Base-by-base conservation (phyloP, 1,140 invertebrate genomes). In the Tetranychus cinnabarinus region DNA sequence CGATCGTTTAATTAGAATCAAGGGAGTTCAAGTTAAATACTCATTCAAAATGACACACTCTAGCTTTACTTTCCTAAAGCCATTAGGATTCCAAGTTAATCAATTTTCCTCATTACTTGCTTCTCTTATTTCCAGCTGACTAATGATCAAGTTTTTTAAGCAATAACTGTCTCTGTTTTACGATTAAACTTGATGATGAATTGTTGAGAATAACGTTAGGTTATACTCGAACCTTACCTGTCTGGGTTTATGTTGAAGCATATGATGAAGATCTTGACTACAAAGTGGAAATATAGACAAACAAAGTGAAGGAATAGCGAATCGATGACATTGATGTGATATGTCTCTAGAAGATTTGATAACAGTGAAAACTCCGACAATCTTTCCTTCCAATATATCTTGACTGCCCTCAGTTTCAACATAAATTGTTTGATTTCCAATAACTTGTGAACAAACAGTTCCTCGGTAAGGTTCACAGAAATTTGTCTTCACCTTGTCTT, bases 211-310 rank as follows among this genome's bases (percentile, higher is more conserved):
- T 23, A 23, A 23, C 23, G 23, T 23, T 42, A 10, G 39, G 10
- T 42, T 42, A 42, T 42, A 42, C 23, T 23, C 23, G 23, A 42
- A 10, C 5, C 23, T 58, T 36, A 66, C 63, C 36, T 67, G 58
- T 45, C 65, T 39, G 5, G 39, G 39, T 42, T 42, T 42, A 46
- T 67, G 69, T 45, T 67, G 66, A 71, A 23, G 8, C 23, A n/a
- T 3, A 3, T 47, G 12, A 2, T 12, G 23, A 47, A n/a, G 69
- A 39, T 76, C 77, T 42, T 42, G 39, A 65, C 81, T 77, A 58
- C 91, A 97, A 42, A 92, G 79, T 0, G 89, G 89, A 73, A 96
- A 91, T 10, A 86, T 83, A 35, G 86, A 86, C 68, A 84, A 89
- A 70, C 92, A 97, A 23, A 96, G 76, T 55, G 88, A 90, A 23